Conservation (phyloP, 1,140 invertebrate genomes). For the Saxidomus purpurata region DNA sequence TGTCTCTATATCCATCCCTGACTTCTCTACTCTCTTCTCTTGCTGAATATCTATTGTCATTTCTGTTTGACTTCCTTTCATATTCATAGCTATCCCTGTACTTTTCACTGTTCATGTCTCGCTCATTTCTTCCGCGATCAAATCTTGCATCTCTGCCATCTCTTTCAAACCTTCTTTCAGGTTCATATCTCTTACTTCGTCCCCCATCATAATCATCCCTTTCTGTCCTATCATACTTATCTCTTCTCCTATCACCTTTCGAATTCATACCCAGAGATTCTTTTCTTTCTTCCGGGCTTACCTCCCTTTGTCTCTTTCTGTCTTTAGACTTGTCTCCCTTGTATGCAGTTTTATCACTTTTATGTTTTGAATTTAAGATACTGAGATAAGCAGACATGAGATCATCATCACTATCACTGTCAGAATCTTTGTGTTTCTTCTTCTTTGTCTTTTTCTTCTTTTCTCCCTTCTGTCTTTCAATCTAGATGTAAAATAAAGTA, state of each 20-base stretch:
- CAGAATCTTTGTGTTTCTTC: background rate
- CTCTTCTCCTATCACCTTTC: constrained; percentile 12
- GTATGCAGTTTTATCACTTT: constrained; percentile 17
- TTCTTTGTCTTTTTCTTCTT: constrained; percentile 58
- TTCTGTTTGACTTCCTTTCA: background rate
- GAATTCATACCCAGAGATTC: background rate
- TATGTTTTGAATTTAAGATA: constrained; percentile 60
- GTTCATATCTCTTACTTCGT: background rate
- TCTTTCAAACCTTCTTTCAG: background rate
- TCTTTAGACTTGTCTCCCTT: constrained; percentile 22
- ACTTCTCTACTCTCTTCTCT: background rate
- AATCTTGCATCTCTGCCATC: background rate
- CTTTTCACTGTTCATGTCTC: constrained; percentile 14
- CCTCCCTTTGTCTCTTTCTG: constrained; percentile 36
- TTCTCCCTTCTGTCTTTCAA: constrained; percentile 52
- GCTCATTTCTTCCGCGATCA: background rate
- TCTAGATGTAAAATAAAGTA: background rate
- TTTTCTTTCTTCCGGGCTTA: constrained; percentile 9
- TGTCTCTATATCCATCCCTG: background rate
- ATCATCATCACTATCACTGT: constrained; percentile 62
- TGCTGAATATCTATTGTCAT: background rate
- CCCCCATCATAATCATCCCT: background rate
- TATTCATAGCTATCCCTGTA: background rate
- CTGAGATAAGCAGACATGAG: constrained; percentile 61
- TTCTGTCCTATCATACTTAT: background rate